These are phyloP conservation scores for Toxotes chatareus DNA, from an alignment of 2,113 vertebrate species.

Conservation along the genomic window DNA sequence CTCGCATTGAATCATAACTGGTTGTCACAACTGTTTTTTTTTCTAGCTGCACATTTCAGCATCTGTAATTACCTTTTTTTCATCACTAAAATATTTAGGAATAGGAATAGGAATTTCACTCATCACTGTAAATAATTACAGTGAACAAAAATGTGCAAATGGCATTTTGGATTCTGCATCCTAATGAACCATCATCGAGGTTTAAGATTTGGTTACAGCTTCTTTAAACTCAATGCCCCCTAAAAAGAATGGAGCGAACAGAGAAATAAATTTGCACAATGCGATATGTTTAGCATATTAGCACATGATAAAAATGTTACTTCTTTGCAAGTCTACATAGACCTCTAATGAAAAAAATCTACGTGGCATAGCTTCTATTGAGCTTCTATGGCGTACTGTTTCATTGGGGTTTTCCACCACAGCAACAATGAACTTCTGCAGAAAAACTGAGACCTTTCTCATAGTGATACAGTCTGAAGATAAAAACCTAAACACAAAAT, in stretches of 20 bases:
- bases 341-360: not conserved
- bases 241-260: not conserved
- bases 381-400: not conserved
- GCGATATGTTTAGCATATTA: not conserved
- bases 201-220: not conserved
- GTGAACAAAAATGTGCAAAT: not conserved
- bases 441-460: not conserved
- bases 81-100: conserved; percentile 6
- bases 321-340: not conserved
- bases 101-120: not conserved
- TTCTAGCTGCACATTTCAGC: not conserved
- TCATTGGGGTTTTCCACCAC: conserved; percentile 37
- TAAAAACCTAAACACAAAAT: not conserved
- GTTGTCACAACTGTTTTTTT: not conserved
- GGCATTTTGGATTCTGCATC: not conserved
- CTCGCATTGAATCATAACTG: not conserved
- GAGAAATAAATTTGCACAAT: not conserved
- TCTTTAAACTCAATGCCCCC: not conserved
- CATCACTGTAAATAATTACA: not conserved
- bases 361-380: not conserved
- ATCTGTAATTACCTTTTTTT: not conserved
- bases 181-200: too few species aligned
- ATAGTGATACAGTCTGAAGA: not conserved
- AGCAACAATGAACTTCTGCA: not conserved
- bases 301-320: not conserved